These are phyloP conservation scores for Nothura maculosa DNA, from an alignment of 2,797 vertebrate species.

Conservation along the genomic window DNA sequence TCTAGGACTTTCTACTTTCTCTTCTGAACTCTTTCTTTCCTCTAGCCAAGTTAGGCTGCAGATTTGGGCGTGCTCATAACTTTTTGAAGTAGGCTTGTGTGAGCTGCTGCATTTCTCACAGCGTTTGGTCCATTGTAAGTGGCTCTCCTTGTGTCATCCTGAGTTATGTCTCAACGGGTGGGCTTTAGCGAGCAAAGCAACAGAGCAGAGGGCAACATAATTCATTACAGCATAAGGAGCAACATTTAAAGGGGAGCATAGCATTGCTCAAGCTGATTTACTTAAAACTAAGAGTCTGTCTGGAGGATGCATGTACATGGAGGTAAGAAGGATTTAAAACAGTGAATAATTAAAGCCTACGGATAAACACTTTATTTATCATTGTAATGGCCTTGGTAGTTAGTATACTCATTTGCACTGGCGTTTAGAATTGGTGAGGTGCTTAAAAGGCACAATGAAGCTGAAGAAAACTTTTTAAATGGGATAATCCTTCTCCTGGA, in stretches of 20 bases:
- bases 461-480: not conserved
- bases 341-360: not conserved
- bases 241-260: not conserved
- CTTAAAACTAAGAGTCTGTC: not conserved
- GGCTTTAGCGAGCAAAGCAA: rapidly evolving
- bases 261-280: not conserved
- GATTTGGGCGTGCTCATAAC: not conserved
- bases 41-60: not conserved
- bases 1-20: not conserved
- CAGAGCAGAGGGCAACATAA: not conserved
- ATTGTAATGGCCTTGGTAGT: not conserved
- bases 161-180: not conserved
- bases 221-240: not conserved
- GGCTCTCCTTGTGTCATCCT: not conserved
- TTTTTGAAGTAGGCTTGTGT: not conserved
- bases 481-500: not conserved
- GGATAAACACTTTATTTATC: not conserved
- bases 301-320: not conserved
- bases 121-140: rapidly evolving
- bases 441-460: not conserved
- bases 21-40: not conserved
- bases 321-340: not conserved
- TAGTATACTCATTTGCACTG: not conserved
- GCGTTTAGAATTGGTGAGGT: not conserved
- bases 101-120: not conserved